phyloP scores from a whole-genome alignment of 2,113 vertebrate genomes.

The Campylomormyrus numenius region DNA sequence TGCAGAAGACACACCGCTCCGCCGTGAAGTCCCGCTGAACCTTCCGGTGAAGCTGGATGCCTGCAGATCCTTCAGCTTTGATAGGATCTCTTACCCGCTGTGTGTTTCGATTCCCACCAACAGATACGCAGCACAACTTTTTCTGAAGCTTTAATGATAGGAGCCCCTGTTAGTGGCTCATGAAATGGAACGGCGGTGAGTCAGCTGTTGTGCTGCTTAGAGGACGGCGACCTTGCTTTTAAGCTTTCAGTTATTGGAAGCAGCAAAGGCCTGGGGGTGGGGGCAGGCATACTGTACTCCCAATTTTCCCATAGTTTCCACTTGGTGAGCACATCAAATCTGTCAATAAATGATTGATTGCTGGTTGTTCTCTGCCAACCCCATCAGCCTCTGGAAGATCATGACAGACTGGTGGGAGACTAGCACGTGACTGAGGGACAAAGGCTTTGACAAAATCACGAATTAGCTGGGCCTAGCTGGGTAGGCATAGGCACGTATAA shows the following conservation, averaged over 20 bases:
- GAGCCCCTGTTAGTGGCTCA: slow-evolving; percentile 56
- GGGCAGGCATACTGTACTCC: slow-evolving; percentile 39
- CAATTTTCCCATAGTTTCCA: slow-evolving; percentile 63
- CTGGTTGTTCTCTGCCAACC: slow-evolving; percentile 25
- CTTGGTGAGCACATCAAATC: slow-evolving; percentile 63
- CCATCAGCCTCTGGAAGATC: background rate
- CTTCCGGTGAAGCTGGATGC: background rate
- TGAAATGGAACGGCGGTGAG: background rate
- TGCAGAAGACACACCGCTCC: background rate
- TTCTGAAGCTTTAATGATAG: slow-evolving; percentile 49
- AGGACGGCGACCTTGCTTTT: slow-evolving; percentile 48
- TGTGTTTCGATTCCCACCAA: slow-evolving; percentile 24
- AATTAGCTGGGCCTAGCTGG: background rate
- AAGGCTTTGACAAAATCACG: background rate
- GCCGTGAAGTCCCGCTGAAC: background rate
- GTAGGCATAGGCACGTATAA: background rate
- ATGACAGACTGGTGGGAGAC: background rate
- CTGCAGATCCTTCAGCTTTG: slow-evolving; percentile 29
- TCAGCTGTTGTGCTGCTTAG: background rate
- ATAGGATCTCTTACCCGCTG: slow-evolving; percentile 22
- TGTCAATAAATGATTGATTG: slow-evolving; percentile 74
- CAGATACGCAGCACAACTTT: slow-evolving; percentile 34
- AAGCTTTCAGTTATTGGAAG: slow-evolving; percentile 69
- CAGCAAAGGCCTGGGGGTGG: slow-evolving; percentile 46
- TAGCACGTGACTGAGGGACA: background rate